phyloP scores from a whole-genome alignment of 2,797 vertebrate species.

The Tokudaia muenninki region DNA sequence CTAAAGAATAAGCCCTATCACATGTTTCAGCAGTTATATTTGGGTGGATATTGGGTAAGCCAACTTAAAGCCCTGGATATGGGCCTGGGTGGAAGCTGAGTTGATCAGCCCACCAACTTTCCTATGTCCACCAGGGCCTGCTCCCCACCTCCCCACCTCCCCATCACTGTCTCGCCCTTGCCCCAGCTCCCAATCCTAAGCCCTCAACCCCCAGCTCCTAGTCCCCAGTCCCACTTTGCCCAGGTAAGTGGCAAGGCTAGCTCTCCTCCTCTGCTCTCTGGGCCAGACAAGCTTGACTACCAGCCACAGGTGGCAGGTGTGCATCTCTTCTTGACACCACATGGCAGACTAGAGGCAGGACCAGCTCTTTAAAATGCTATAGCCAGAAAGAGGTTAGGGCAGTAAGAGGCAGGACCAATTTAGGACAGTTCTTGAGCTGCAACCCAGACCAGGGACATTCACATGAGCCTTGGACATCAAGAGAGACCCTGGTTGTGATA shows the following conservation, averaged over 20 bases:
- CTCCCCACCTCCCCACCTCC: neutral
- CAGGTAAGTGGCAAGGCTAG: neutral
- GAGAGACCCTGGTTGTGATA: neutral
- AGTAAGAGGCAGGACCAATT: neutral
- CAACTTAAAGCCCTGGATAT: neutral
- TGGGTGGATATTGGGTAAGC: neutral
- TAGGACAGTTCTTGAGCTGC: neutral
- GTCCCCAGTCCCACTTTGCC: neutral
- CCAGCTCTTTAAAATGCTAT: neutral
- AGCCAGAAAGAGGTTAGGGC: neutral
- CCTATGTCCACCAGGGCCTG: neutral
- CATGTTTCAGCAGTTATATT: neutral
- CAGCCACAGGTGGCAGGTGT: neutral
- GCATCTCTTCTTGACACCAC: neutral
- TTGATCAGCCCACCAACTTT: neutral
- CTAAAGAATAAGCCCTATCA: neutral
- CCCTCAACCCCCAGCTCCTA: too few relatives aligned
- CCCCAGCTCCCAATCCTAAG: neutral
- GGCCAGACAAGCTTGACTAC: neutral
- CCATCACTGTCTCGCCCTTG: neutral
- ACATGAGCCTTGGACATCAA: neutral
- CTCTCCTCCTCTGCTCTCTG: neutral
- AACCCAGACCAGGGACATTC: neutral
- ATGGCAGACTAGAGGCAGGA: neutral
- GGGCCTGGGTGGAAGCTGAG: neutral